These are phyloP conservation scores for Pardalotus punctatus DNA, from an alignment of 2,113 vertebrate species.

Conservation along the genomic window DNA sequence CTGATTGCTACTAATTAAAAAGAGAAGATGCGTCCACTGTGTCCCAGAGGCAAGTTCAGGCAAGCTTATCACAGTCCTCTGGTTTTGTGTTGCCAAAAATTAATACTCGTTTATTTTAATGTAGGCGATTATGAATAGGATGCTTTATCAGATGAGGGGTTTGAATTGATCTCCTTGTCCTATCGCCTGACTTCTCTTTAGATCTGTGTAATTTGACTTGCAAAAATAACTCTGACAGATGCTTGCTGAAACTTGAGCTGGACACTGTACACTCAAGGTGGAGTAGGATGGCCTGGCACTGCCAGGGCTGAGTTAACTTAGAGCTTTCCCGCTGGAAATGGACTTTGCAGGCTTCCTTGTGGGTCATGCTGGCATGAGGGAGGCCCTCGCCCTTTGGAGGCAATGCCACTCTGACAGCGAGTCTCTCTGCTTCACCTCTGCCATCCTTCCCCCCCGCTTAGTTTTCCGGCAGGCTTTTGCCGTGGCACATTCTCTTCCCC, in stretches of 20 bases:
- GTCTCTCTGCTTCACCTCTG: background rate
- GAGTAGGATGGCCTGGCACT: background rate
- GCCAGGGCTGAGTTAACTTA: background rate
- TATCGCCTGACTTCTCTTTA: constrained; percentile 12
- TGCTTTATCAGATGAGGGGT: constrained; percentile 44
- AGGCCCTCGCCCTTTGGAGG: background rate
- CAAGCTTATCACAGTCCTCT: constrained; percentile 62
- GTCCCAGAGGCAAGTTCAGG: constrained; percentile 71
- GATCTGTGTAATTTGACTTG: constrained; percentile 52
- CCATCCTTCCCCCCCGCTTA: background rate
- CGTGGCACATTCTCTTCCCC: background rate
- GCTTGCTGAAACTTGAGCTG: constrained; percentile 62
- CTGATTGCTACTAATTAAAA: constrained; percentile 78
- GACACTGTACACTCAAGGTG: constrained; percentile 2
- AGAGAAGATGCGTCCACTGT: constrained; percentile 68
- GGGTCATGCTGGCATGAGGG: accelerated
- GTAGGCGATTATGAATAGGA: constrained; percentile 48
- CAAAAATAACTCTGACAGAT: constrained; percentile 46
- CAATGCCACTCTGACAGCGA: background rate
- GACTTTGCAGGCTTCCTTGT: background rate
- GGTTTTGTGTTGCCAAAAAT: constrained; percentile 64
- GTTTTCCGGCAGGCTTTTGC: background rate
- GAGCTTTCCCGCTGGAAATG: background rate
- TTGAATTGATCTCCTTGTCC: constrained; percentile 59
- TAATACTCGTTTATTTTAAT: constrained; percentile 67